Evolutionary conservation across 2,888 invertebrate species (phyloP).

Genomic region (Morpho deidamia): DNA sequence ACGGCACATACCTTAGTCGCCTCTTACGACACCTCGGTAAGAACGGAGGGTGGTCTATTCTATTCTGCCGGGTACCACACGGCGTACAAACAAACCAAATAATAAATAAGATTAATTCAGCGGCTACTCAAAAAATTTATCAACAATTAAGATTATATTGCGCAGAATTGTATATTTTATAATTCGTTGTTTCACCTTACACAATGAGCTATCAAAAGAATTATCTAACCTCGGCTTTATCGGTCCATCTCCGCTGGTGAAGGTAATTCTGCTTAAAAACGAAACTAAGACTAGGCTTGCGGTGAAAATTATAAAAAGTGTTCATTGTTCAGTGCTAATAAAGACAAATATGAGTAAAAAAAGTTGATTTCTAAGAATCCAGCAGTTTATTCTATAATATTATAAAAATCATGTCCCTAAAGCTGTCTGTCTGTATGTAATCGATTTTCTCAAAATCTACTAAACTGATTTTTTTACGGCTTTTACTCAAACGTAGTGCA

Average conservation of each 20-base stretch:
- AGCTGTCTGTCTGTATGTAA: no score
- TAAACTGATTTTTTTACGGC: no score
- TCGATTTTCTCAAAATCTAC: no score
- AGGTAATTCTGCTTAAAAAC: constrained; percentile 14
- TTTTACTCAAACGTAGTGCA: no score
- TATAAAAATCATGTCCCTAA: no score
- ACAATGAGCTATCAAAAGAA: constrained; percentile 15
- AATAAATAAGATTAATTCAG: background rate
- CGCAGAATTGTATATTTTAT: constrained; percentile 6
- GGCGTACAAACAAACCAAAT: no score
- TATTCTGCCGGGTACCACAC: no score
- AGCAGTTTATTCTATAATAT: no score
- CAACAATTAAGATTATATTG: constrained; percentile 1
- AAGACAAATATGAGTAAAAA: background rate
- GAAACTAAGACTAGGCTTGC: constrained; percentile 8
- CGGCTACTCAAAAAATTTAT: background rate
- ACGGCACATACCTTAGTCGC: no score
- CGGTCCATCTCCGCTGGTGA: constrained; percentile 10
- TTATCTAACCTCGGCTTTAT: constrained; percentile 22
- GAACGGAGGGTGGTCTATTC: no score
- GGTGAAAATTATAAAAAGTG: constrained; percentile 10
- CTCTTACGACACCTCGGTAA: no score
- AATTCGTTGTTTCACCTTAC: constrained; percentile 8
- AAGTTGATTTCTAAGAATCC: no score
- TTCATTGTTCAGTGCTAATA: constrained; percentile 1